Conservation (phyloP, 1,140 invertebrate genomes). For the Platyscapa corneri region DNA sequence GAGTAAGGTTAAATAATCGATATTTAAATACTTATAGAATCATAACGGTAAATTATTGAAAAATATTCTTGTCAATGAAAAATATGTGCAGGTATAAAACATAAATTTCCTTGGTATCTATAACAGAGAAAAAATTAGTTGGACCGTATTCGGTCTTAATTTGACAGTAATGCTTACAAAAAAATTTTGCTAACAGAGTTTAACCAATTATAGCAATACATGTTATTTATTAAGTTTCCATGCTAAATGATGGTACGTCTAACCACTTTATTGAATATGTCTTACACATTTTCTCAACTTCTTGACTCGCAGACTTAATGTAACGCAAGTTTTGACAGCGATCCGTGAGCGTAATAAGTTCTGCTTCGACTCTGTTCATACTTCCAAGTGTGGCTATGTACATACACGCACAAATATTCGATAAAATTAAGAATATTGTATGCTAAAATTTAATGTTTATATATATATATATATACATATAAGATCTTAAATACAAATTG, state of each 20-base stretch:
- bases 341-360: not conserved
- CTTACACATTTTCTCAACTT: not conserved
- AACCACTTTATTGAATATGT: not conserved
- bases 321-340: not conserved
- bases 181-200: not conserved
- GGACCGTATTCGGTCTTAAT: not conserved
- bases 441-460: too few species aligned
- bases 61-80: too few species aligned
- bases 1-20: too few species aligned
- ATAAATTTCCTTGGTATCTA: too few species aligned
- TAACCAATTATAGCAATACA: not conserved
- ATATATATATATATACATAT: too few species aligned
- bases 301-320: not conserved
- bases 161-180: not conserved
- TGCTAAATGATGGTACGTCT: not conserved
- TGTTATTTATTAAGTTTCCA: not conserved
- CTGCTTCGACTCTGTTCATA: not conserved
- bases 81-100: too few species aligned
- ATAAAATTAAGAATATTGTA: too few species aligned
- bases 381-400: not conserved
- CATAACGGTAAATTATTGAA: too few species aligned
- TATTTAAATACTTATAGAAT: too few species aligned
- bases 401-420: too few species aligned
- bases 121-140: not conserved
- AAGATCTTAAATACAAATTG: too few species aligned